These are phyloP conservation scores for Contarinia nasturtii DNA, from an alignment of 1,140 invertebrate species.

Conservation along the genomic window DNA sequence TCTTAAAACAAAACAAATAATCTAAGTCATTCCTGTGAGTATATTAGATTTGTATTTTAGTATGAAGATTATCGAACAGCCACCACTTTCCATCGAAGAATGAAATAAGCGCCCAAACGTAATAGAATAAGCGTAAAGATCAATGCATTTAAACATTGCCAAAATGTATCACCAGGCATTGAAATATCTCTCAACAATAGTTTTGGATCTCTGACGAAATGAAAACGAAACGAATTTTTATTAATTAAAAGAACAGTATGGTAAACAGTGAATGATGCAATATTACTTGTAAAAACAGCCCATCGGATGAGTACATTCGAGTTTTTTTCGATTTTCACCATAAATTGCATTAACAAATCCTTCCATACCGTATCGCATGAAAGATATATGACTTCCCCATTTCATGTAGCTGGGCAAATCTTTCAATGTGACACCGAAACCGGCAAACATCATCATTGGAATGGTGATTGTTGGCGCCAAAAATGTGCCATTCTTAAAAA, in stretches of 20 bases:
- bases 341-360: conserved; percentile 67
- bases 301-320: conserved; percentile 35
- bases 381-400: conserved; percentile 77
- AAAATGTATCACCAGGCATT: conserved; percentile 62
- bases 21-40: too few species aligned
- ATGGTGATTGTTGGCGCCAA: conserved; percentile 56
- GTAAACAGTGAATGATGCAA: not conserved
- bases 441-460: conserved; percentile 75
- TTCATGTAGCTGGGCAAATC: conserved; percentile 62
- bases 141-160: conserved; percentile 61
- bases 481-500: conserved; percentile 56
- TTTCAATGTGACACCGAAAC: conserved; percentile 54
- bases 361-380: conserved; percentile 75
- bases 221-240: not conserved
- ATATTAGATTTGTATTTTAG: not conserved
- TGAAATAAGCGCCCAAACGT: conserved; percentile 51
- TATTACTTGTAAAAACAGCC: conserved; percentile 55
- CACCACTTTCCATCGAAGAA: conserved; percentile 60
- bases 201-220: conserved; percentile 35
- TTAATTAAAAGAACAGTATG: not conserved
- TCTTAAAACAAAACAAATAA: too few species aligned
- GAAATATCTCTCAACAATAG: conserved; percentile 62
- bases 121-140: conserved; percentile 47
- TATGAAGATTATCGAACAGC: conserved; percentile 33
- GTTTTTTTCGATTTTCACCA: conserved; percentile 41